Evolutionary conservation across 2,888 invertebrate genomes (phyloP).

Genomic region (Macaria liturata): DNA sequence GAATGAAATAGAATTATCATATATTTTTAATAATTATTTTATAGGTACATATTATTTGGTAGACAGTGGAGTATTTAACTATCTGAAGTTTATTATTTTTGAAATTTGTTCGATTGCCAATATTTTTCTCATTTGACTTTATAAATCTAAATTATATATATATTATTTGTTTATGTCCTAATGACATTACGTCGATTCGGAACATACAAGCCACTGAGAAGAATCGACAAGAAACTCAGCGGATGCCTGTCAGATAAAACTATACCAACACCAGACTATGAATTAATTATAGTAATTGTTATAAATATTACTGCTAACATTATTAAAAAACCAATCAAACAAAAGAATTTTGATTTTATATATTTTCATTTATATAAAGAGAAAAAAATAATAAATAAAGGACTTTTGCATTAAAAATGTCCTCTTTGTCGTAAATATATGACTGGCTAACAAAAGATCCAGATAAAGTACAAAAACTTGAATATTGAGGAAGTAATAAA

Average conservation of each 20-base stretch:
- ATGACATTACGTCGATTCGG: slow-evolving; percentile 60
- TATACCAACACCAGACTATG: slow-evolving; percentile 12
- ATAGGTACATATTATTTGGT: slow-evolving; percentile 8
- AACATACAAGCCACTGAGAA: slow-evolving; percentile 71
- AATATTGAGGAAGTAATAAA: too few species aligned
- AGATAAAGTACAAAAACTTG: too few species aligned
- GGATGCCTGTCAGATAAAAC: slow-evolving; percentile 30
- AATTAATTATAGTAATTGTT: too few species aligned
- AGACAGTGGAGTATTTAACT: slow-evolving; percentile 6
- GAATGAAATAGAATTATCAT: too few species aligned
- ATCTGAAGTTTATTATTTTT: not conserved
- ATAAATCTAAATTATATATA: slow-evolving; percentile 1
- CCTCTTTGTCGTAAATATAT: too few species aligned
- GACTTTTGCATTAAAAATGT: too few species aligned
- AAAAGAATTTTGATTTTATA: too few species aligned
- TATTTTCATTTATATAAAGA: too few species aligned
- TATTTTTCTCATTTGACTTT: slow-evolving; percentile 10
- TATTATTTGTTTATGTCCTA: slow-evolving; percentile 19
- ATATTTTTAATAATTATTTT: not conserved
- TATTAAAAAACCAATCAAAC: not conserved
- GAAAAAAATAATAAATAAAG: too few species aligned
- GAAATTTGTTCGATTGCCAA: not conserved
- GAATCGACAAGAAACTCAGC: slow-evolving; percentile 79
- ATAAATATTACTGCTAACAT: not conserved
- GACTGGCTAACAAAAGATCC: too few species aligned